Evolutionary conservation across 1,140 invertebrate genomes (phyloP), one percentile per base, ranked within the genome.

Genomic region (Neodiprion pinetum): DNA sequence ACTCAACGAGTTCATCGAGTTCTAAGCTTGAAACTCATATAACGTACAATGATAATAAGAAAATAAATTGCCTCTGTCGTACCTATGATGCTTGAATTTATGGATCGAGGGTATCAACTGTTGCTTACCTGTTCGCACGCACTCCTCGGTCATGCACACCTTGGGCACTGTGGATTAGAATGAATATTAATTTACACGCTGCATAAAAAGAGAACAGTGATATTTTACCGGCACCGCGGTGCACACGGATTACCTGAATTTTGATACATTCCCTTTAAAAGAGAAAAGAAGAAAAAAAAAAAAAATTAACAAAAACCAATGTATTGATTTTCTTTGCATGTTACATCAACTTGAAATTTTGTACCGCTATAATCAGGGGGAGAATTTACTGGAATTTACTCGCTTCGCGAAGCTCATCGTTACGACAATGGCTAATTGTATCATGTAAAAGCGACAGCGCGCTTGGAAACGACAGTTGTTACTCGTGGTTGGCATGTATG

Each of bases 131-230:
- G 93, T 94, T 84, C 91, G 89, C 48, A 94, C 92, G 84, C 93
- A 94, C 88, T 93, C 93, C 84, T 93, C 91, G 50, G 92, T 92
- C 74, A 94, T 85, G 84, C 93, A 94, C 72, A 93, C 88, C 74
- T 89, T 88, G 11, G 77, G 76, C 77, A 85, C 90, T 91, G 87
- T 68, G 90, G 90, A 23, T 80, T 78, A 80, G 81, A 80, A 75
- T 80, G 67, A 78, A 7, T 40, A 40, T 40, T 40, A 40, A 40
- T 40, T 40, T 40, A 3, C 0, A 40, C 28, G 28, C 28, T 40
- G 28, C 1, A 40, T 40, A 40, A 40, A 40, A 40, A 40, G 28
- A 40, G 5, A 3, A 40, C 28, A 40, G 28, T 40, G 28, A 40
- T 40, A 5, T 40, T 40, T 40, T 3, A 40, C 28, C 2, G 28